Percentiles rank a stretch among this genome's conserved stretches.
phyloP scores from a whole-genome alignment of 2,113 vertebrate species.

The Lathamus discolor region DNA sequence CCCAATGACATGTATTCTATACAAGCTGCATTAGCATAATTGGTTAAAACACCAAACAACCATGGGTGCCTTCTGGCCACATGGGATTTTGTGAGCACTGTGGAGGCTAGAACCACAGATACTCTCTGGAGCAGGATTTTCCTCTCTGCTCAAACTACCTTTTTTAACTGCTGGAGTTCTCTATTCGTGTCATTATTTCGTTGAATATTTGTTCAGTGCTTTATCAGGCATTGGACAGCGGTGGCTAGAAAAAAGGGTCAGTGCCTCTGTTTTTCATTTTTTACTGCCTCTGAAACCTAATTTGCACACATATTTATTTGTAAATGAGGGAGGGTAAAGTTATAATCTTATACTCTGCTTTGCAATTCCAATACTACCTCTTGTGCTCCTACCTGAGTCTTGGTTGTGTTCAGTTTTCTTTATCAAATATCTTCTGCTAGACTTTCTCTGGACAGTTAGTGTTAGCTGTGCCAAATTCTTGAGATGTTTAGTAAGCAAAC shows the following conservation, averaged over 20 bases:
- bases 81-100: neutral
- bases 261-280: neutral
- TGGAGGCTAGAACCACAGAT: neutral
- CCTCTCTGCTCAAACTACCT: neutral
- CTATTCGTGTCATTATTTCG: neutral
- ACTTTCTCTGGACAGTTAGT: neutral
- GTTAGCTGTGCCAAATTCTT: neutral
- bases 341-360: neutral
- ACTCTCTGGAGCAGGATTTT: neutral
- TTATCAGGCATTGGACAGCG: neutral
- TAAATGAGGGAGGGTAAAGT: neutral
- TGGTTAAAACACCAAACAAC: neutral
- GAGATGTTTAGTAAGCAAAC: neutral
- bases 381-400: neutral
- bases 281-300: neutral
- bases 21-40: neutral
- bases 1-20: neutral
- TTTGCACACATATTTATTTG: neutral
- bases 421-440: neutral
- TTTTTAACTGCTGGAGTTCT: neutral
- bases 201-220: neutral
- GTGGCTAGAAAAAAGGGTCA: neutral
- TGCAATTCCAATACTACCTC: neutral
- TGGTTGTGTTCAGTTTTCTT: neutral
- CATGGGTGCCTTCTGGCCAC: fast-evolving